These are phyloP conservation scores for Bicyclus anynana DNA, from an alignment of 1,140 invertebrate genomes.

Conservation along the genomic window DNA sequence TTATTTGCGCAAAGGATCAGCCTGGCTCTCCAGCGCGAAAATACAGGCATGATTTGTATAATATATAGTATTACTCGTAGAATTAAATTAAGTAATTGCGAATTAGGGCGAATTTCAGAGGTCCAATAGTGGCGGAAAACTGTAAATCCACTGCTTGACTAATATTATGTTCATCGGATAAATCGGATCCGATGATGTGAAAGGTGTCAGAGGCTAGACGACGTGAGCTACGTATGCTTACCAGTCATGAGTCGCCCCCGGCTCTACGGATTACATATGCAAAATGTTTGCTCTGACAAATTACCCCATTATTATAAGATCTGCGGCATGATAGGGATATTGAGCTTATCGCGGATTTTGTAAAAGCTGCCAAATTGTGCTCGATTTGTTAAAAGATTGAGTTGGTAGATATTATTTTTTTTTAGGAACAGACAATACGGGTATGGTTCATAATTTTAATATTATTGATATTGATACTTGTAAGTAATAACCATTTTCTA, in stretches of 20 bases:
- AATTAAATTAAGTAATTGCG: no score
- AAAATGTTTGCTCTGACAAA: constrained; percentile 63
- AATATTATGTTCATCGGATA: not conserved
- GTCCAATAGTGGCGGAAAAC: no score
- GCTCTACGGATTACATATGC: constrained; percentile 62
- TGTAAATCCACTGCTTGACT: no score
- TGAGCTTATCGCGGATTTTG: constrained; percentile 38
- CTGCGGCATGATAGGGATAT: constrained; percentile 59
- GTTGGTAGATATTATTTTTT: not conserved
- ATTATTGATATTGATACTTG: no score
- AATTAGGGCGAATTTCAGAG: no score
- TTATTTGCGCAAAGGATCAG: no score
- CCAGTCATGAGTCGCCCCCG: constrained; percentile 49
- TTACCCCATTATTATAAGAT: constrained; percentile 65
- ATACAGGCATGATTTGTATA: no score
- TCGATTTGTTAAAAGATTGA: constrained; percentile 32
- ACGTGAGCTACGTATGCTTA: constrained; percentile 19
- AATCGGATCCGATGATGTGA: not conserved
- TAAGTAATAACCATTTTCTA: no score
- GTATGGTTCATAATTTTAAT: no score
- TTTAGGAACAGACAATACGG: no score
- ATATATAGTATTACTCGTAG: no score
- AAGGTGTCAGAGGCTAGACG: constrained; percentile 5
- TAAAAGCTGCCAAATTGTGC: constrained; percentile 27
- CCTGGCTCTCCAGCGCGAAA: no score